Base-by-base conservation (phyloP, 30 jellyfish, hydroid and myxozoan genomes). In the Catostylus mosaicus region DNA sequence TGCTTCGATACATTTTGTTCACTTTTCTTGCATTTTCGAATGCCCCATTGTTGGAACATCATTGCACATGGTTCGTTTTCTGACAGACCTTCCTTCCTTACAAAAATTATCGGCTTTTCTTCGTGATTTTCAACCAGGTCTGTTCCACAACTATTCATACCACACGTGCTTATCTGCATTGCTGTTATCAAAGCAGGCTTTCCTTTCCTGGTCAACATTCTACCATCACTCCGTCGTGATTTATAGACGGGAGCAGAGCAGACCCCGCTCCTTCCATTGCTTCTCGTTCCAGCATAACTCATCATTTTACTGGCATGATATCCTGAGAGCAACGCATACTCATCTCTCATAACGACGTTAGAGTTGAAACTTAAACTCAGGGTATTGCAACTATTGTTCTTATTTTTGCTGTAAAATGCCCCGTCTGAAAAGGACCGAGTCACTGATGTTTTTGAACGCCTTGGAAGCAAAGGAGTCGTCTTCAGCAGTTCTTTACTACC, bases 11-110 rank as follows among this genome's bases (percentile, higher is more conserved):
- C 6, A 16, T 16, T 43, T 16, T 43, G 8, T 16, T 23, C 24
- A 18, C 63, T 50, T 50, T 27, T 9, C 20, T 3, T 5, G 20
- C 63, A 50, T 50, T 50, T 50, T 50, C 63, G 63, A 10, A 50
- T 50, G 63, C 63, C 63, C 63, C 63, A 50, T 18, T 50, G 63
- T 18, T 50, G 19, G 20, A 50, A 50, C 63, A 50, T 50, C 63
- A 50, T 0, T 50, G 63, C 19, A 50, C 27, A 10, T 16, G 63
- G 63, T 50, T 18, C 63, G 20, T 18, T 50, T 18, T 5, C 20
- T 8, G 19, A 27, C 63, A 0, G 24, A 10, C 5, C 5, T 27
- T 27, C 63, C 24, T 16, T 50, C 63, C 14, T 18, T 16, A 16
- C 18, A 50, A 27, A 50, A 50, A 16, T 50, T 23, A 50, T 50